Evolutionary conservation across 2,113 vertebrate genomes (phyloP), one percentile per base, ranked within the genome.

Genomic region (Chloropsis cyanopogon): DNA sequence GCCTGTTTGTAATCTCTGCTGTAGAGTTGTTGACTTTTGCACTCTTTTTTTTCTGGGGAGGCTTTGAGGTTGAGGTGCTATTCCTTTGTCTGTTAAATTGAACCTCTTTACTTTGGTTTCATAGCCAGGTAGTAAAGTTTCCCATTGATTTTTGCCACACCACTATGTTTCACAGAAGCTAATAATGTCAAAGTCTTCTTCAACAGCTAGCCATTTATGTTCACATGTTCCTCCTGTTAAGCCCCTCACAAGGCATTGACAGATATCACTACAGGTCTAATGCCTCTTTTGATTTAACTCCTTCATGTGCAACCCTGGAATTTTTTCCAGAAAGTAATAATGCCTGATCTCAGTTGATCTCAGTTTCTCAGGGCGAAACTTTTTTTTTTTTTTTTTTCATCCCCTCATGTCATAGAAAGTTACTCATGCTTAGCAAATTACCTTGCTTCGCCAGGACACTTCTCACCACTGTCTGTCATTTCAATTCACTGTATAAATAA

Each of bases 81-180:
- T 65, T 80, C 47, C 35, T 72, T 73, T 71, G 90, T 49, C 52
- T 17, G 61, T 71, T 68, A 94, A 78, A 88, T 9, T 78, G 85
- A 93, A 96, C 71, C 47, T n/a, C 47, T 69, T 90, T 65, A 66
- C 54, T 95, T 77, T 52, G 29, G 39, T 88, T 93, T 91, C 86
- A 95, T 44, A 80, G 91, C 39, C 42, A 89, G 64, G n/a, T 41
- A 69, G 59, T 90, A 70, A 90, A 92, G 68, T 81, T 88, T 66
- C 33, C 41, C 60, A 93, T 88, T 92, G 93, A 96, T 95, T 96
- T 96, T 83, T 93, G 52, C 33, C 79, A 88, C 44, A 41, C 35
- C 53, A 64, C 71, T 54, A n/a, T 77, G 80, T 77, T 94, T 96
- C 85, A 96, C 75, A 88, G 93, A 60, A 90, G 82, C 82, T 70